A percentile compares a stretch with the other conserved stretches of the same genome.
These are phyloP conservation scores for Ruditapes philippinarum DNA, from an alignment of 1,140 invertebrate species.

Conservation along the genomic window DNA sequence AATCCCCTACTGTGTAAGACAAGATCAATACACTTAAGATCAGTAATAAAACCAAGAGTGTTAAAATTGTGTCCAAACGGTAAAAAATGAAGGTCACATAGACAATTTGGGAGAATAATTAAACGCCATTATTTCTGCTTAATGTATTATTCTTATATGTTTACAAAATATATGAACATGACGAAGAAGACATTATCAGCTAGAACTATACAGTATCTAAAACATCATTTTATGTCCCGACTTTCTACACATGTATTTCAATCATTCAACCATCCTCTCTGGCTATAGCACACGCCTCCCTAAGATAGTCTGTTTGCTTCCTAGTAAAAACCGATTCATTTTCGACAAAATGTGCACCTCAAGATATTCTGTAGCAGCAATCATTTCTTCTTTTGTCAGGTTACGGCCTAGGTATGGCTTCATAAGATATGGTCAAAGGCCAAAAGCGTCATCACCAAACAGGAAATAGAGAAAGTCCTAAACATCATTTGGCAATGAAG, in stretches of 20 bases:
- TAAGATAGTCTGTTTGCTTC: constrained; percentile 59
- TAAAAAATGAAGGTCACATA: too few species aligned
- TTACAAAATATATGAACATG: too few species aligned
- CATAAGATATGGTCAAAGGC: constrained; percentile 68
- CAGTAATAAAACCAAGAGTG: too few species aligned
- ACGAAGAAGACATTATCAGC: too few species aligned
- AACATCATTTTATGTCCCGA: background rate
- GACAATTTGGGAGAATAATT: too few species aligned
- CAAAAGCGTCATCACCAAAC: constrained; percentile 76
- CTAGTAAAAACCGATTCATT: constrained; percentile 49
- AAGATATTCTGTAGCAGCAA: constrained; percentile 84
- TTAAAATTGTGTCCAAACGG: too few species aligned
- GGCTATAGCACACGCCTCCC: constrained; percentile 52
- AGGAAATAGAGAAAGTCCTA: constrained; percentile 66
- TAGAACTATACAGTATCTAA: too few species aligned
- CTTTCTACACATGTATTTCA: too few species aligned
- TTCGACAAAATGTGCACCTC: constrained; percentile 79
- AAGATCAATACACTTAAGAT: too few species aligned
- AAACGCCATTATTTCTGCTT: too few species aligned
- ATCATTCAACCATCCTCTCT: constrained; percentile 58
- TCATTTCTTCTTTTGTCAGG: constrained; percentile 58
- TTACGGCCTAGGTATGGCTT: constrained; percentile 81
- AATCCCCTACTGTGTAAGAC: background rate
- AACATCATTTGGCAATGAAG: constrained; percentile 46
- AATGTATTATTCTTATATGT: too few species aligned